Base-by-base conservation (phyloP, 2,113 vertebrate species). In the Murina feae region DNA sequence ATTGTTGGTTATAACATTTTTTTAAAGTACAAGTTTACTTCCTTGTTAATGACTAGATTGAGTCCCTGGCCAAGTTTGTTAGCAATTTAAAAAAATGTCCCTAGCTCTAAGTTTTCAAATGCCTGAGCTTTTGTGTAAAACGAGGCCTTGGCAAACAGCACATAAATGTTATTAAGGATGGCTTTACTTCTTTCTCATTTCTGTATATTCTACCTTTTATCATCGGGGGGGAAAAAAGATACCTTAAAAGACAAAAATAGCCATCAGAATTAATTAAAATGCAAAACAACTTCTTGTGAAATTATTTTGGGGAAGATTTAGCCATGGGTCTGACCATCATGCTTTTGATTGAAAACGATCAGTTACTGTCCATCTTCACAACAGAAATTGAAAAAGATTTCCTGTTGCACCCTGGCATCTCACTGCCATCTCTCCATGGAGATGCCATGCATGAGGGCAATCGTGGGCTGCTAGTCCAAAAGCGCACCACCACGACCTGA, bases 1-100 rank as follows among this genome's bases (percentile, higher is more conserved):
- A 82, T 4, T 92, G 81, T 88, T 96, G 42, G n/a, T 66, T 93
- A 95, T 42, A 93, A 93, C n/a, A 82, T 60, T 87, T 92, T 94
- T 94, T 83, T n/a, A 86, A 95, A 96, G 69, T 60, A 90, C 32
- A 86, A 88, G 68, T 90, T 65, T 79, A 60, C 81, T 85, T 93
- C 71, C 85, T 91, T 89, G 14, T 83, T 42, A 23, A 89, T 80
- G 90, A 75, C 53, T 65, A 83, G 37, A 66, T 97, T 95, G 49
- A 71, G 66, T 83, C 74, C 63, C 83, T 89, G 81, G 44, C 25
- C 76, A 95, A 44, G 35, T 84, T 95, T 83, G 63, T 86, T 42
- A 76, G 28, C 37, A 72, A 53, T 39, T 69, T 17, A 42, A 10
- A n/a, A 60, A 91, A 63, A 91, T 42, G 13, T 53, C 30, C 72